Conservation (phyloP, 2,113 vertebrate genomes). For the Pygoscelis antarcticus region DNA sequence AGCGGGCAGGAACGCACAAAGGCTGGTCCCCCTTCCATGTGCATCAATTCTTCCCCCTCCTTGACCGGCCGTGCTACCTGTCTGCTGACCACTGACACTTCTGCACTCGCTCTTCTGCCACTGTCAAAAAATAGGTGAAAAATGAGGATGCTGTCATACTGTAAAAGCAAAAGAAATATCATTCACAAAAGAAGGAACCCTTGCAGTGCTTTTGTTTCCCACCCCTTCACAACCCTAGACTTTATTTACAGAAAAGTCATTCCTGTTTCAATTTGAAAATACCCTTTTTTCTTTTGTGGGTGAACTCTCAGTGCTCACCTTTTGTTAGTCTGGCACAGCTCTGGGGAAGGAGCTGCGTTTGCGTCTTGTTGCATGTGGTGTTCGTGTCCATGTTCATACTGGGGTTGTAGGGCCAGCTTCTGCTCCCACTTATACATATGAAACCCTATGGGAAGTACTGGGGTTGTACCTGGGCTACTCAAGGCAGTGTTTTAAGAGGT, state of each 20-base stretch:
- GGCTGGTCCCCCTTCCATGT: neutral
- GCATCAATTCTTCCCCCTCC: neutral
- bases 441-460: neutral
- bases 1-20: neutral
- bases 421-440: neutral
- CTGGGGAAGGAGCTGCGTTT: neutral
- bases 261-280: constrained; percentile 39
- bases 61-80: neutral
- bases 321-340: neutral
- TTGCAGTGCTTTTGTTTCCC: neutral
- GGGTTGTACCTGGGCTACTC: neutral
- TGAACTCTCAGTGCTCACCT: neutral
- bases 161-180: neutral
- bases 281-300: neutral
- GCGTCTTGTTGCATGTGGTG: neutral
- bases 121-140: neutral
- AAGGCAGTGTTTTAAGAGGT: neutral
- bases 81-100: neutral
- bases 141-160: neutral
- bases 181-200: neutral
- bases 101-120: neutral
- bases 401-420: neutral
- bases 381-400: neutral
- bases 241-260: constrained; percentile 37
- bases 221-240: neutral